phyloP scores from a whole-genome alignment of 1,140 invertebrate species.

The Babylonia areolata region DNA sequence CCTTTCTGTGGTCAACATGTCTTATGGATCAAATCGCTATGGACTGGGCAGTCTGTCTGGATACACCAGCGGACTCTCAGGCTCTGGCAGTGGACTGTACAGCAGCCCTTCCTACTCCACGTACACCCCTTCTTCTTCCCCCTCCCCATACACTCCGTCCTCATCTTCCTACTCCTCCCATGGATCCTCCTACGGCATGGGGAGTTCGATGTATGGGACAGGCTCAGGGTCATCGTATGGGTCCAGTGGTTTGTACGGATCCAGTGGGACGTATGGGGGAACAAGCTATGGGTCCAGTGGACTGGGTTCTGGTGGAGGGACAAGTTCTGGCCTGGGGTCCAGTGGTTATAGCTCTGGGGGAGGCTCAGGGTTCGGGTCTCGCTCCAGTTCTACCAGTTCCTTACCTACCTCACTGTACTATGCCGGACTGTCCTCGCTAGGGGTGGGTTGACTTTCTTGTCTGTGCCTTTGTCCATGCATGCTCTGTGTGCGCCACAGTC shows the following conservation, averaged over 20 bases:
- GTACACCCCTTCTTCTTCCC: background rate
- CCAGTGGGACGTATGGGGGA: background rate
- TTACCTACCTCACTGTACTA: conserved; percentile 34
- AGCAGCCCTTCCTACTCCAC: conserved; percentile 9
- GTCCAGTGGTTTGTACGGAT: background rate
- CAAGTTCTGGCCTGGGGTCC: conserved; percentile 6
- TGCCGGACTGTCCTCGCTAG: conserved; percentile 30
- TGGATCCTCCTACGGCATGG: background rate
- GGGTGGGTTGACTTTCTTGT: too few relatives aligned
- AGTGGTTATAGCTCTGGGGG: conserved; percentile 33
- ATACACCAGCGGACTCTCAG: background rate
- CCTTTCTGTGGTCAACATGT: background rate
- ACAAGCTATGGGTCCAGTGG: background rate
- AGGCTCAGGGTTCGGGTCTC: conserved; percentile 14
- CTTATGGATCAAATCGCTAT: conserved; percentile 33
- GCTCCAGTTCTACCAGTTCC: conserved; percentile 36
- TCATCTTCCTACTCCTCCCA: background rate
- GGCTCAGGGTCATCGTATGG: background rate
- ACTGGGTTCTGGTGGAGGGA: background rate
- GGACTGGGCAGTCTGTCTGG: conserved; percentile 26
- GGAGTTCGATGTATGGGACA: background rate
- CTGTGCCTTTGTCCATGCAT: background rate
- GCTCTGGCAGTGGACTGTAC: conserved; percentile 26
- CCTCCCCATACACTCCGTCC: conserved; percentile 19
- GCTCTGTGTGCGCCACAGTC: too few relatives aligned